Evolutionary conservation across 2,888 invertebrate species (phyloP), one percentile per base, ranked within the genome.

Genomic region (Archips crataeganus): DNA sequence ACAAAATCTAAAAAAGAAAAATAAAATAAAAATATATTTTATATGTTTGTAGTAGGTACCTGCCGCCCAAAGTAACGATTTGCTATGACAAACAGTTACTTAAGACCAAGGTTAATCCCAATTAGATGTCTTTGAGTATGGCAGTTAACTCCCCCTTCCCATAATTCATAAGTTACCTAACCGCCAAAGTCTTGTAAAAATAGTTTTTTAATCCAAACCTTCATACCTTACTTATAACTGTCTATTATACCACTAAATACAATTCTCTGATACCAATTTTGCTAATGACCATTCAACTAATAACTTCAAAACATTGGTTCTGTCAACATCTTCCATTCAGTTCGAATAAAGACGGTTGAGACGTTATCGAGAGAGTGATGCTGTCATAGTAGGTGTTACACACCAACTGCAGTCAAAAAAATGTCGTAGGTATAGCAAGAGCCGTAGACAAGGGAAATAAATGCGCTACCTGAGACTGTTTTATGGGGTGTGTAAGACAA

Each of bases 141-240:
- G 10, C 32, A 79, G 6, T 11, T n/a, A 60, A 34, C 42, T 65
- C 32, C 51, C 83, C 79, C 79, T 77, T 78, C 77, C 70, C 76
- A 75, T 74, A 80, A 81, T 79, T 87, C 83, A 76, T 85, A 85
- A 93, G 94, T 94, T 94, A 94, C 94, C 94, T 88, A 85, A 85
- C 87, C 80, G 89, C 94, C 94, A 94, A 94, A 94, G 94, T 88
- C 77, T 81, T 85, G 85, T 79, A 81, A 79, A 77, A 75, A 74
- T 70, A 78, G 75, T 75, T 71, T 72, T 75, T 68, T 77, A 70
- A 36, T 59, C 39, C 68, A 45, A 36, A 69, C 68, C 54, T 69
- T 61, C 54, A 36, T 61, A 69, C 59, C 69, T 67, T 54, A 65
- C 65, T 70, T 54, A 61, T 69, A 68, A 57, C 57, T 63, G 72